Evolutionary conservation across 2,797 vertebrate species (phyloP), one percentile per base, ranked within the genome.

Genomic region (Coluber constrictor): DNA sequence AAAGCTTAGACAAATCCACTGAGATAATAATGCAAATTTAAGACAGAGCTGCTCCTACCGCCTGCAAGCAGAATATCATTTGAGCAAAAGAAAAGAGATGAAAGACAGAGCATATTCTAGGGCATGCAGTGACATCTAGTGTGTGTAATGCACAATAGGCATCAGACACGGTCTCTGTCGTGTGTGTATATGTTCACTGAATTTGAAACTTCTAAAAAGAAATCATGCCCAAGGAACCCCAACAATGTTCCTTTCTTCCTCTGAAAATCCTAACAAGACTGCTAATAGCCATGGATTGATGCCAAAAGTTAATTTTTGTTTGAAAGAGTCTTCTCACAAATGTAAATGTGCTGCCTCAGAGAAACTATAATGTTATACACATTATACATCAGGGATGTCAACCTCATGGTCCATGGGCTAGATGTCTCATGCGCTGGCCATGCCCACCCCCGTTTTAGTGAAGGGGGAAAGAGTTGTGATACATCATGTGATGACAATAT

Each of bases 91-190:
- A 92, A 94, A 91, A 93, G 43, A 93, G 63, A 90, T 94, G 47
- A 95, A 93, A 94, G 90, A 56, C 13, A 89, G 29, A 32, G 15
- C 86, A 92, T 93, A 95, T 96, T 95, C 92, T 93, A 96, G 92
- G 94, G 96, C 90, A 95, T 51, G 90, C 63, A 96, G 95, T 97
- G 97, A 97, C 96, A 97, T 94, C 96, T 97, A 97, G 96, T 95
- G 96, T 96, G 92, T 93, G 29, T 56, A 57, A 51, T 88, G 93
- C 89, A 95, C 51, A 93, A 74, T 92, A 88, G 93, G 32, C 87
- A 87, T 20, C 27, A 54, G 88, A 27, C 29, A 89, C 3, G 29
- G 37, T n/a, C 60, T 55, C 93, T 61, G 15, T 79, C 47, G 47
- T 90, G 57, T 90, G 57, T 57, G 93, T 92, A 86, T 23, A 66